Evolutionary conservation across 1,140 invertebrate genomes (phyloP).

Genomic region (Pachyrhynchus sulphureomaculatus): DNA sequence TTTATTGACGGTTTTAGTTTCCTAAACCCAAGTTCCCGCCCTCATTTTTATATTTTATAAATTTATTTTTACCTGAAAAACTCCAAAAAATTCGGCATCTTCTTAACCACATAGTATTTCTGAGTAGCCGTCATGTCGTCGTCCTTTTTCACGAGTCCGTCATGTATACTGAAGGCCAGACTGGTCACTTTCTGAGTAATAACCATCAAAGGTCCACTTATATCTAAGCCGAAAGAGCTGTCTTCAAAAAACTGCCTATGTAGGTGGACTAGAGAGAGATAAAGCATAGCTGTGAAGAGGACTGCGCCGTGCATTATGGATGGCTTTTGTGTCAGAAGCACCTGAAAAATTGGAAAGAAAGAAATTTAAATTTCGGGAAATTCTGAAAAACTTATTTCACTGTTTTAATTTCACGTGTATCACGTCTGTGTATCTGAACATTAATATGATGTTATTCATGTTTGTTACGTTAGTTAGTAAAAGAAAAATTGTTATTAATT

Average conservation of each 20-base stretch:
- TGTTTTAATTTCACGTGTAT: no score
- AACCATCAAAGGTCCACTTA: conserved; percentile 95
- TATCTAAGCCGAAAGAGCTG: conserved; percentile 85
- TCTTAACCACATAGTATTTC: conserved; percentile 67
- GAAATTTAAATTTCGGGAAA: no score
- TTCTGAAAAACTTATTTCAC: no score
- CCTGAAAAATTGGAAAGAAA: conserved; percentile 17
- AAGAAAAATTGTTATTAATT: no score
- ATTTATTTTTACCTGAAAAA: conserved; percentile 76
- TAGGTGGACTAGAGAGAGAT: conserved; percentile 83
- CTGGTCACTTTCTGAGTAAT: conserved; percentile 93
- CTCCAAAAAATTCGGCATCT: conserved; percentile 73
- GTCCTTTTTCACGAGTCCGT: conserved; percentile 69
- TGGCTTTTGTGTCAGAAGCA: conserved; percentile 31
- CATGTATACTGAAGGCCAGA: conserved; percentile 88
- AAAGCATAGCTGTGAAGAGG: conserved; percentile 73
- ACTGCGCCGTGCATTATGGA: conserved; percentile 58
- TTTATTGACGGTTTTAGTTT: no score
- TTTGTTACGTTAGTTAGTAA: no score
- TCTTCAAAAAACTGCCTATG: conserved; percentile 87
- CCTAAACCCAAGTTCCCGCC: no score
- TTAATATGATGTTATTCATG: no score
- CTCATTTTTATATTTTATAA: no score
- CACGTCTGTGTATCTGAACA: no score
- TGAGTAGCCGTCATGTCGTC: conserved; percentile 70